Evolutionary conservation across 1,140 invertebrate genomes (phyloP).

Genomic region (Bombyx mori): DNA sequence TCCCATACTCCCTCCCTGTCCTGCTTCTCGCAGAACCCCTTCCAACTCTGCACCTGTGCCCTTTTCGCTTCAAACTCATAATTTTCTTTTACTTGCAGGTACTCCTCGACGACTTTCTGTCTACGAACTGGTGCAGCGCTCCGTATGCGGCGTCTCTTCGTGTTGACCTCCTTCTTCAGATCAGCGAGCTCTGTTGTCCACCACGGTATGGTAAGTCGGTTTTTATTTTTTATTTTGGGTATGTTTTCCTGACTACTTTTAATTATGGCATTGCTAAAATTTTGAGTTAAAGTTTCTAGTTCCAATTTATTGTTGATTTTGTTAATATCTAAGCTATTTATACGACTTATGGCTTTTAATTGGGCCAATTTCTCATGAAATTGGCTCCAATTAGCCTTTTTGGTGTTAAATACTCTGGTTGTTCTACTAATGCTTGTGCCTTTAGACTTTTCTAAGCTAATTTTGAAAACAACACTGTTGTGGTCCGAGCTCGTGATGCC

Average conservation of each 20-base stretch:
- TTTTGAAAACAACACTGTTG: slow-evolving; percentile 9
- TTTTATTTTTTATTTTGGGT: slow-evolving; percentile 6
- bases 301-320: slow-evolving; percentile 8
- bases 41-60: no score
- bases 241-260: slow-evolving; percentile 7
- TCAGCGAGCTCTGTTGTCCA: slow-evolving; percentile 11
- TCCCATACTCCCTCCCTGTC: no score
- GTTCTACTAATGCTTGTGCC: slow-evolving; percentile 11
- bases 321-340: slow-evolving; percentile 3
- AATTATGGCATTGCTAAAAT: slow-evolving; percentile 5
- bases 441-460: slow-evolving; percentile 3
- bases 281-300: slow-evolving; percentile 3
- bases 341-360: slow-evolving; percentile 1
- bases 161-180: slow-evolving; percentile 6
- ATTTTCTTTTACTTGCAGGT: no score
- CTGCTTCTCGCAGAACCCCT: no score
- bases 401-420: slow-evolving; percentile 19
- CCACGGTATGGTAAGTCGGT: slow-evolving; percentile 11
- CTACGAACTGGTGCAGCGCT: no score
- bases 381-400: slow-evolving; percentile 16
- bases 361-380: slow-evolving; percentile 11
- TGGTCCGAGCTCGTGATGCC: slow-evolving; percentile 12
- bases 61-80: no score
- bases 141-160: neutral
- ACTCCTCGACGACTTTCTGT: no score